Evolutionary conservation across 2,797 vertebrate species (phyloP).

Genomic region (Eurystomus glaucurus): DNA sequence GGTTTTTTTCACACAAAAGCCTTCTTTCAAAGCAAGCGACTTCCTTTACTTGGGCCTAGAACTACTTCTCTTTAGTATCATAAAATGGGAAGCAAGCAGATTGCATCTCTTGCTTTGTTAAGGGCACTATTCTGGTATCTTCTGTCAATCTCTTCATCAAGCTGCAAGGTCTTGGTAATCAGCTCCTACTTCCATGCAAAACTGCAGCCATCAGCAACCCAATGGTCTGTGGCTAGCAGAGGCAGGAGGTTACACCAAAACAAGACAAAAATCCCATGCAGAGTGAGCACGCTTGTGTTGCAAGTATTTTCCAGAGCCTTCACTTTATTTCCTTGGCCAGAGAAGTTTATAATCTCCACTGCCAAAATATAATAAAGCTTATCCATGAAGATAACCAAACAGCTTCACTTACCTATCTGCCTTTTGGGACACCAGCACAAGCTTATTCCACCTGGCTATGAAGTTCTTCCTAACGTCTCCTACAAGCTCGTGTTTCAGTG

Average conservation of each 20-base stretch:
- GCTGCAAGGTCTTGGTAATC: not conserved
- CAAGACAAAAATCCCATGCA: not conserved
- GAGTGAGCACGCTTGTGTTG: not conserved
- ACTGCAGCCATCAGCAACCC: not conserved
- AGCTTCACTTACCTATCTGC: constrained; percentile 86
- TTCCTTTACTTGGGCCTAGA: not conserved
- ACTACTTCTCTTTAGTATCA: not conserved
- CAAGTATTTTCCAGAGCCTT: not conserved
- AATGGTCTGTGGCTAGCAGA: not conserved
- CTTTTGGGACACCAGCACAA: constrained; percentile 93
- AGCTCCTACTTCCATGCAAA: not conserved
- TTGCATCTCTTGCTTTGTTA: not conserved
- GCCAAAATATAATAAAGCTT: not conserved
- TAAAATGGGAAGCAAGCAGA: not conserved
- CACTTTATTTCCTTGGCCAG: not conserved
- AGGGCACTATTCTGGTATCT: not conserved
- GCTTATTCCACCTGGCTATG: constrained; percentile 96
- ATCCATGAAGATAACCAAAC: not conserved
- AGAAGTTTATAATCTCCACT: not conserved
- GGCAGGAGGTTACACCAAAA: not conserved
- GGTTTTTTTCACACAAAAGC: not conserved
- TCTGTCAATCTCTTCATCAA: not conserved
- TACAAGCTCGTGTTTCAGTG: constrained; percentile 92
- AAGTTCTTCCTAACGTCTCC: constrained; percentile 92
- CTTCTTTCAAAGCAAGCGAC: not conserved